These are phyloP conservation scores for Lemur catta DNA, from an alignment of 2,797 vertebrate species.

Conservation along the genomic window DNA sequence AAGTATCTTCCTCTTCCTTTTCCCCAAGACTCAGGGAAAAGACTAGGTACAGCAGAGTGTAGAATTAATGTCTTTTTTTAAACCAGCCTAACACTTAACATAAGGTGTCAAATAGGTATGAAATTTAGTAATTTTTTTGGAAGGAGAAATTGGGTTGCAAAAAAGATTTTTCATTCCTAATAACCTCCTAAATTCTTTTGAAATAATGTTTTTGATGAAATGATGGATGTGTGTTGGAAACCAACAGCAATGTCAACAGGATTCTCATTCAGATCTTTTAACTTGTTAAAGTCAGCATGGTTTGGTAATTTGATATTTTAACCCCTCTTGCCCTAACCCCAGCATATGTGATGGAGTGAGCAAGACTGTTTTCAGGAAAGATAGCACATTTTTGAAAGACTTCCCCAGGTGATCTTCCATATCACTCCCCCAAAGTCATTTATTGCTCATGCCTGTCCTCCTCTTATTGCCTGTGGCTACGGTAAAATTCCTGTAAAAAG, in stretches of 20 bases:
- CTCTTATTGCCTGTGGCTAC: not conserved
- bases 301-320: slow-evolving; percentile 4
- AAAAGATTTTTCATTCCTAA: slow-evolving; percentile 16
- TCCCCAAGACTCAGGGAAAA: not conserved
- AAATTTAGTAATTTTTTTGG: not conserved
- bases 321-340: not conserved
- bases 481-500: slow-evolving; percentile 28
- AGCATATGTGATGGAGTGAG: not conserved
- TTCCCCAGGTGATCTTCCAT: not conserved
- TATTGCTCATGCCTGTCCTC: not conserved
- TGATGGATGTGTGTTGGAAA: not conserved
- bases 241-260: not conserved
- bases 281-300: not conserved
- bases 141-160: not conserved
- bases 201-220: slow-evolving; percentile 6
- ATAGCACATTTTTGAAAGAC: not conserved
- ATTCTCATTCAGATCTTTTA: not conserved
- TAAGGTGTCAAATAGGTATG: not conserved
- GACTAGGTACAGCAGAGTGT: not conserved
- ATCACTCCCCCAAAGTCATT: not conserved
- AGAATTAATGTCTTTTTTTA: not conserved
- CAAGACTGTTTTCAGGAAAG: not conserved
- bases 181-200: not conserved
- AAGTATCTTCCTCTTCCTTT: not conserved
- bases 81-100: not conserved